Evolutionary conservation across 1,140 invertebrate species (phyloP).

Genomic region (Megalopta genalis): DNA sequence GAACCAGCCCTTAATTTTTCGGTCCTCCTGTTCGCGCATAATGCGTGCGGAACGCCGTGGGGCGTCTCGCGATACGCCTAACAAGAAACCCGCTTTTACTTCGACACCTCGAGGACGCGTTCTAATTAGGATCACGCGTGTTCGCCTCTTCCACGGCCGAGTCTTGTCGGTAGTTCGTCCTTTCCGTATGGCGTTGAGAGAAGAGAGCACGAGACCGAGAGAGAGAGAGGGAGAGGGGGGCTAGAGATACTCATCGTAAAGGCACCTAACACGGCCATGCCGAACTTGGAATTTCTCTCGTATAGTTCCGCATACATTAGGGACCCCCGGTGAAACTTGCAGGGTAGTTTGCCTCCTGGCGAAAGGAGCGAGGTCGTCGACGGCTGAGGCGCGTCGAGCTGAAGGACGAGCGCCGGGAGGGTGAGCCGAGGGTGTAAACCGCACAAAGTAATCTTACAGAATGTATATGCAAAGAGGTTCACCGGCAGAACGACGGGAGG

Average conservation of each 20-base stretch:
- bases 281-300: slow-evolving; percentile 76
- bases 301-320: slow-evolving; percentile 80
- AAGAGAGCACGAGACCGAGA: not conserved
- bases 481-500: slow-evolving; percentile 56
- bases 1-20: not conserved
- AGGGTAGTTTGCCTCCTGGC: slow-evolving; percentile 76
- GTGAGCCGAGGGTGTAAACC: slow-evolving; percentile 77
- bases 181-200: slow-evolving; percentile 17
- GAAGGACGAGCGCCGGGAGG: slow-evolving; percentile 45
- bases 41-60: slow-evolving; percentile 23
- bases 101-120: slow-evolving; percentile 72
- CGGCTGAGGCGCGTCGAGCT: slow-evolving; percentile 57
- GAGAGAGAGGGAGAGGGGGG: slow-evolving; percentile 28
- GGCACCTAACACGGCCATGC: slow-evolving; percentile 71
- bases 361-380: slow-evolving; percentile 58
- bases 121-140: slow-evolving; percentile 80
- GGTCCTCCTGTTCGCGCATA: slow-evolving; percentile 11
- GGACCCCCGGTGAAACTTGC: slow-evolving; percentile 67
- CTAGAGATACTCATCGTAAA: slow-evolving; percentile 69
- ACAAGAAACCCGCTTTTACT: slow-evolving; percentile 71
- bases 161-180: slow-evolving; percentile 63
- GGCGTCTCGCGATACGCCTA: slow-evolving; percentile 38
- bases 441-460: slow-evolving; percentile 81
- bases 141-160: slow-evolving; percentile 63
- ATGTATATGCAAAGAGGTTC: slow-evolving; percentile 81